Evolutionary conservation across 2,113 vertebrate species (phyloP).

Genomic region (Nesogale talazaci): DNA sequence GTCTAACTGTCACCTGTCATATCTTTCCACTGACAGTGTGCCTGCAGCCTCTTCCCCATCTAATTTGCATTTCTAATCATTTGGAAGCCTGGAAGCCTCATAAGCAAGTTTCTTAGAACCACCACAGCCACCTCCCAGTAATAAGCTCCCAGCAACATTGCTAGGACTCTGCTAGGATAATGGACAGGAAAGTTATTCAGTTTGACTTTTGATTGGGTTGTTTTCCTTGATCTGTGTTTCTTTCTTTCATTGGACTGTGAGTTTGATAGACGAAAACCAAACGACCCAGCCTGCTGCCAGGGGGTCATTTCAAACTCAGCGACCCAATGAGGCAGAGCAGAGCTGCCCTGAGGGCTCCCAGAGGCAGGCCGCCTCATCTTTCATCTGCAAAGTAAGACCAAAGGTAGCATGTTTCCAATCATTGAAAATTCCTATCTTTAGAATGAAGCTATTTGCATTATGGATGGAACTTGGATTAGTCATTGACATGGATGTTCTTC

Average conservation of each 20-base stretch:
- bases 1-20: constrained; percentile 1
- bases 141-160: background rate
- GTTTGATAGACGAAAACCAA: constrained; percentile 24
- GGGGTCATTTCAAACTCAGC: no score
- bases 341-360: no score
- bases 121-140: background rate
- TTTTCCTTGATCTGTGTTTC: constrained; percentile 57
- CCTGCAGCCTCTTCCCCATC: background rate
- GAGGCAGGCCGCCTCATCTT: no score
- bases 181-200: background rate
- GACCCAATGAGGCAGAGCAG: no score
- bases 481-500: constrained; percentile 3
- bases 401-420: background rate
- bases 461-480: background rate
- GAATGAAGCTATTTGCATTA: background rate
- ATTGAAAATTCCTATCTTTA: background rate
- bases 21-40: background rate
- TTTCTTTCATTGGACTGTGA: constrained; percentile 5
- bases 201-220: constrained; percentile 50
- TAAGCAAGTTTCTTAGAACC: constrained; percentile 9
- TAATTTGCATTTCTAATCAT: constrained; percentile 67
- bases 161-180: constrained; percentile 35
- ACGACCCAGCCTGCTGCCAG: no score
- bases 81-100: constrained; percentile 4
- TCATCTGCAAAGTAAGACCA: background rate